Percentiles rank a stretch among this genome's conserved stretches.
These are phyloP conservation scores for Magallana angulata DNA, from an alignment of 1,140 invertebrate species.

Conservation along the genomic window DNA sequence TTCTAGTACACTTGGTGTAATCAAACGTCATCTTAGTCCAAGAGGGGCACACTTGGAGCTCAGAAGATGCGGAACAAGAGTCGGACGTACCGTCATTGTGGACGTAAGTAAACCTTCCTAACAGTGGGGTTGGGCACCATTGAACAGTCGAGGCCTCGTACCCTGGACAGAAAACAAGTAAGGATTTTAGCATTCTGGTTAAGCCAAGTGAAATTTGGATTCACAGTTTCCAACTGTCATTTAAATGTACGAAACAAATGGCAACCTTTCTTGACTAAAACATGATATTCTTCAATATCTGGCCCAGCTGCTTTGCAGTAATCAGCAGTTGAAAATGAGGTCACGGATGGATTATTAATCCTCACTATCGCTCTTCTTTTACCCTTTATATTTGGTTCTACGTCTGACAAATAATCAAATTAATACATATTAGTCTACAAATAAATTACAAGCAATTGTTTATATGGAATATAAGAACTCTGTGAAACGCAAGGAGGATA, in stretches of 20 bases:
- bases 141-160: not conserved
- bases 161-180: not conserved
- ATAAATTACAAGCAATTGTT: not conserved
- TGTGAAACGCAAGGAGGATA: no score
- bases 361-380: slow-evolving; percentile 32
- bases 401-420: slow-evolving; percentile 33
- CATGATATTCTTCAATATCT: slow-evolving; percentile 45
- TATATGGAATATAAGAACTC: no score
- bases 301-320: slow-evolving; percentile 46
- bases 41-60: slow-evolving; percentile 42
- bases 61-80: not conserved
- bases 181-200: no score
- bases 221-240: no score
- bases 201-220: no score
- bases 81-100: slow-evolving; percentile 36
- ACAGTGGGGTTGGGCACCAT: slow-evolving; percentile 36
- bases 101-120: slow-evolving; percentile 46
- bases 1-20: slow-evolving; percentile 47
- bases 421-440: no score
- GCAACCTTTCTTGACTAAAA: slow-evolving; percentile 52
- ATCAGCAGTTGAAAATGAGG: not conserved
- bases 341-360: slow-evolving; percentile 12
- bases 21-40: slow-evolving; percentile 50
- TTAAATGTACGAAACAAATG: not conserved
- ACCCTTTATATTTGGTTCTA: slow-evolving; percentile 43